A percentile compares a stretch with the other conserved stretches of the same genome.
These are phyloP conservation scores for Beris chalybata DNA, from an alignment of 2,888 invertebrate species.

Conservation along the genomic window DNA sequence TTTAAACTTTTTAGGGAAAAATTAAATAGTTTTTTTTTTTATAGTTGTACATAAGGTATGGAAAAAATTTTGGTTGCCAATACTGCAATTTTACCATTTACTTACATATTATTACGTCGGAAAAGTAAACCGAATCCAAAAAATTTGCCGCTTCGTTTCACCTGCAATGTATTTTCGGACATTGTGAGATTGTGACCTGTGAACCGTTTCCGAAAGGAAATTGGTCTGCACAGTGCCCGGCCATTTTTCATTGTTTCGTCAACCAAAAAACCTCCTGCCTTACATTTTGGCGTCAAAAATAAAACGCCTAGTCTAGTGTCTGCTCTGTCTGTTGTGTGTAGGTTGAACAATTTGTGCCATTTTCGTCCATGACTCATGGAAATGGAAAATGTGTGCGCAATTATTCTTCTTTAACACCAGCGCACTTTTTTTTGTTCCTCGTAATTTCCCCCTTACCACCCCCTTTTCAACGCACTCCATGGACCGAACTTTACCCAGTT, in stretches of 20 bases:
- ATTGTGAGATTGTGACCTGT: too few species aligned
- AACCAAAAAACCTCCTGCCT: slow-evolving; percentile 26
- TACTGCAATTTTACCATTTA: too few species aligned
- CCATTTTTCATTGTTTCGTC: background rate
- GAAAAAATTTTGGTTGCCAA: too few species aligned
- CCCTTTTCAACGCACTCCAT: slow-evolving; percentile 1
- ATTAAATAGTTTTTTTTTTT: too few species aligned
- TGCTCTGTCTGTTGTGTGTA: background rate
- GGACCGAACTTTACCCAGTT: slow-evolving; percentile 21
- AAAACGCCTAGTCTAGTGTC: background rate
- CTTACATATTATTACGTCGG: too few species aligned
- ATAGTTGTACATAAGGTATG: too few species aligned
- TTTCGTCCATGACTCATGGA: background rate
- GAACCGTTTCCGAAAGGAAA: too few species aligned
- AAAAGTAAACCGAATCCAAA: too few species aligned
- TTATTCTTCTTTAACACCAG: slow-evolving; percentile 6
- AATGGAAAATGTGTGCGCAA: slow-evolving; percentile 1
- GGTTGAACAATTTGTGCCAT: background rate
- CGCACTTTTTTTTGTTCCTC: background rate
- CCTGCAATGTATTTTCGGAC: too few species aligned
- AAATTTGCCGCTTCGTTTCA: too few species aligned
- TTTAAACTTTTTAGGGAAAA: too few species aligned
- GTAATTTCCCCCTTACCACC: slow-evolving; percentile 6
- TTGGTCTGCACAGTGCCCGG: background rate
- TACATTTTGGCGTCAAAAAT: slow-evolving; percentile 15